Evolutionary conservation across 23 tunicate species (phyloP).

Genomic region (Diplosoma virens): DNA sequence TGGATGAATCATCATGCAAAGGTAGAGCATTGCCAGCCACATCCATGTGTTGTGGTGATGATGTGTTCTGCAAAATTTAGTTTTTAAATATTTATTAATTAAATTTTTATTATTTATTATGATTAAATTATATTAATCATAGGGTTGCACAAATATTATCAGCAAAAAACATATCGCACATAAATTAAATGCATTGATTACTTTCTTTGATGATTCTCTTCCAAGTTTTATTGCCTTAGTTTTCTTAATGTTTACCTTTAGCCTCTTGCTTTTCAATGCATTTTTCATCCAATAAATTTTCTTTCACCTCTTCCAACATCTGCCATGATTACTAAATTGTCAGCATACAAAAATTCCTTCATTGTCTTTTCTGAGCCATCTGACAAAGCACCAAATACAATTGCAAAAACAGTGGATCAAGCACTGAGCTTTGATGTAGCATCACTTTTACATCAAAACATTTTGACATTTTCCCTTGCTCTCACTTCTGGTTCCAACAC

Average conservation of each 20-base stretch:
- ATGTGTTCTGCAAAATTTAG: background rate
- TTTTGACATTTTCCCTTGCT: background rate
- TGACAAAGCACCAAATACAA: background rate
- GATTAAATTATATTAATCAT: no score
- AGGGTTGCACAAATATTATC: no score
- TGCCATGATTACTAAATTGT: background rate
- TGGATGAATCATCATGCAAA: constrained; percentile 30
- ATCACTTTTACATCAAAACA: background rate
- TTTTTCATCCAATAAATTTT: background rate
- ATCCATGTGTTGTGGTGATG: constrained; percentile 70
- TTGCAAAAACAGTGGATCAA: background rate
- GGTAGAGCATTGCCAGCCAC: constrained; percentile 14
- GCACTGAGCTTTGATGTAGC: background rate
- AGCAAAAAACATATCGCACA: no score
- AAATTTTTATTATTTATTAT: no score
- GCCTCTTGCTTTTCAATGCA: background rate
- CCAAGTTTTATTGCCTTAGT: no score
- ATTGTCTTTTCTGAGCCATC: background rate
- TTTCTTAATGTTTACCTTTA: background rate
- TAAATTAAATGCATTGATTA: no score
- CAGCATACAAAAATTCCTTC: background rate
- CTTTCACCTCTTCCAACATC: no score
- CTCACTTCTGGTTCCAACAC: background rate
- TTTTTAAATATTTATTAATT: no score
- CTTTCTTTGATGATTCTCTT: no score